Evolutionary conservation across 2,113 vertebrate species (phyloP), one percentile per base, ranked within the genome.

Genomic region (Tychaedon coryphoeus): DNA sequence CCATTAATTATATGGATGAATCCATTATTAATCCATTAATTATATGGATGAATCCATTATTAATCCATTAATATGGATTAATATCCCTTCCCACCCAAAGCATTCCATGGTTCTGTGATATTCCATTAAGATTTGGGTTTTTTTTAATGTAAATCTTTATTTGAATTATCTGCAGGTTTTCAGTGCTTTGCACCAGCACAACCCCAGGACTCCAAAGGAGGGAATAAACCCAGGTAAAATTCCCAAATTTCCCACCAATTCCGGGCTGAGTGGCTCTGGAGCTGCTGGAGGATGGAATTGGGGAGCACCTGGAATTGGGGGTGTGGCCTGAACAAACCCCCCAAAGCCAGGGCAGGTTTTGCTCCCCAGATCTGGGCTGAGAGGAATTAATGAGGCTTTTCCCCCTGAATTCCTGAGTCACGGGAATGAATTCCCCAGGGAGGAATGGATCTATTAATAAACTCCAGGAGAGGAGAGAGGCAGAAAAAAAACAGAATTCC

Each of bases 71-170:
- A 48, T 48, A 13, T 19, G 82, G 51, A n/a, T 60, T 33, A 4
- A 23, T 8, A 3, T 17, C 71, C 25, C 53, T 38, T 20, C 28
- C 23, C 58, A 33, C 2, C 26, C 62, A 2, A 45, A 7, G 12
- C 45, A 19, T 19, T 19, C 54, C 53, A 19, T 2, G 26, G 13
- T 1, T n/a, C 43, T 12, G 13, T 0, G 8, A 7, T 4, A 12
- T 42, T 20, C 19, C 45, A 43, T 7, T 6, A 12, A 20, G 14
- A 9, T 43, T 5, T 20, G 5, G 34, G 16, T 0, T 1, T 0
- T 48, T 33, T 10, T 5, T n/a, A n/a, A 48, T 15, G 6, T 1
- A 18, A 31, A 5, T 23, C 42, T 75, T 34, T 10, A 1, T 75
- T 66, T 43, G 12, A 5, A 6, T 60, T 26, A 0, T 14, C 25